Conservation (phyloP, 2,113 vertebrate species). For the Toxostoma redivivum region DNA sequence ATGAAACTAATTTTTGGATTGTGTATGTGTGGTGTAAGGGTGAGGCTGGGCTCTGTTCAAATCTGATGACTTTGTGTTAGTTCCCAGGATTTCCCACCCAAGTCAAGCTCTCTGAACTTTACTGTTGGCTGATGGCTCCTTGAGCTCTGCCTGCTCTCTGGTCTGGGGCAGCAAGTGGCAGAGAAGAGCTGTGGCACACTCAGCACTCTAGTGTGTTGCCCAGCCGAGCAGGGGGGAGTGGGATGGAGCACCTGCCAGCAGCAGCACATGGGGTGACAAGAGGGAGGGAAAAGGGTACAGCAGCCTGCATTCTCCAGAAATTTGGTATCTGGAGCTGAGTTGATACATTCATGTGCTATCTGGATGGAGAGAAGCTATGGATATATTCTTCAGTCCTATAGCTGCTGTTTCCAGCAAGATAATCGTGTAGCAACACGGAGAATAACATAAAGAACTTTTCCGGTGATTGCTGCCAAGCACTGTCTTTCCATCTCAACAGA, state of each 20-base stretch:
- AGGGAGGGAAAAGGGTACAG: not conserved
- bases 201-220: fast-evolving
- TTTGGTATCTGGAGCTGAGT: not conserved
- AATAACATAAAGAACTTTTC: not conserved
- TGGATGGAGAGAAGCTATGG: not conserved
- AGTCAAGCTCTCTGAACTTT: not conserved
- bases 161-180: not conserved
- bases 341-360: not conserved
- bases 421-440: not conserved
- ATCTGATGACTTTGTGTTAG: not conserved
- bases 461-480: not conserved
- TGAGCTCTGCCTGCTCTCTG: not conserved
- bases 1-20: not conserved
- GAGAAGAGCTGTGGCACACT: fast-evolving
- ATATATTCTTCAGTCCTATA: not conserved
- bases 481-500: not conserved
- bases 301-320: not conserved
- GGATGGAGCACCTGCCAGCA: not conserved
- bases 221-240: fast-evolving
- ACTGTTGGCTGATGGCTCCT: not conserved
- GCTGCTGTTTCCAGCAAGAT: not conserved
- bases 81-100: not conserved
- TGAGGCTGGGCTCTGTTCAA: not conserved
- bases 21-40: not conserved
- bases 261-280: fast-evolving